Percentiles rank a stretch among this genome's conserved stretches.
Conservation (phyloP, 2,888 invertebrate genomes). For the Drosophila histrio region DNA sequence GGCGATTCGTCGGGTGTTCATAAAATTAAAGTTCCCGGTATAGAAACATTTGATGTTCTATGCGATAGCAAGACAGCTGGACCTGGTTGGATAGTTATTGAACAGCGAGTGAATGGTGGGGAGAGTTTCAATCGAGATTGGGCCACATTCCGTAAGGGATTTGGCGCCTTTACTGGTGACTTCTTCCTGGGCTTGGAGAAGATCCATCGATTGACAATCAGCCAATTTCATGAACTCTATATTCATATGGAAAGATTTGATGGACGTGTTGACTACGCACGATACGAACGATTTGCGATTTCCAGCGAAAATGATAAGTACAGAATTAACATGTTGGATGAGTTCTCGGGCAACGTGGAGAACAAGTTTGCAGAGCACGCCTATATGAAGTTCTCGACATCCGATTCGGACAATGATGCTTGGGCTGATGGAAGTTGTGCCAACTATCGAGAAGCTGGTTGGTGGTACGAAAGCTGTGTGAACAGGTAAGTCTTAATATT, state of each 20-base stretch:
- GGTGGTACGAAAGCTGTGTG: slow-evolving; percentile 2
- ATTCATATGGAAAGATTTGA: slow-evolving; percentile 5
- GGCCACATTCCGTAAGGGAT: not conserved
- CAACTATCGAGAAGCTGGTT: not conserved
- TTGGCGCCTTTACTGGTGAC: not conserved
- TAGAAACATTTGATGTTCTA: not conserved
- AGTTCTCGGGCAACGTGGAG: not conserved
- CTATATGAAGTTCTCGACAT: not conserved
- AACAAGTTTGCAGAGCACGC: not conserved
- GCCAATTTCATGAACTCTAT: not conserved
- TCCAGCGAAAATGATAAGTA: not conserved
- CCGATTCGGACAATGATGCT: not conserved
- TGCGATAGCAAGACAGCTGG: not conserved
- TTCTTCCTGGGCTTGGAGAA: slow-evolving; percentile 12
- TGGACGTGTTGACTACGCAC: not conserved
- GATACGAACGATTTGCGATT: not conserved
- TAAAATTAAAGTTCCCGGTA: not conserved
- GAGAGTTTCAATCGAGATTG: not conserved
- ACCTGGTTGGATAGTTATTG: not conserved
- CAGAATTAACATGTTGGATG: not conserved
- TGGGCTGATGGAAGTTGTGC: not conserved
- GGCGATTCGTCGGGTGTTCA: not conserved
- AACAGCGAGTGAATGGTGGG: not conserved
- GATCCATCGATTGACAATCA: not conserved
- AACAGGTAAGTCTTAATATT: not conserved